phyloP scores from a whole-genome alignment of 2,888 invertebrate species.

The Sphaerophoria rueppellii region DNA sequence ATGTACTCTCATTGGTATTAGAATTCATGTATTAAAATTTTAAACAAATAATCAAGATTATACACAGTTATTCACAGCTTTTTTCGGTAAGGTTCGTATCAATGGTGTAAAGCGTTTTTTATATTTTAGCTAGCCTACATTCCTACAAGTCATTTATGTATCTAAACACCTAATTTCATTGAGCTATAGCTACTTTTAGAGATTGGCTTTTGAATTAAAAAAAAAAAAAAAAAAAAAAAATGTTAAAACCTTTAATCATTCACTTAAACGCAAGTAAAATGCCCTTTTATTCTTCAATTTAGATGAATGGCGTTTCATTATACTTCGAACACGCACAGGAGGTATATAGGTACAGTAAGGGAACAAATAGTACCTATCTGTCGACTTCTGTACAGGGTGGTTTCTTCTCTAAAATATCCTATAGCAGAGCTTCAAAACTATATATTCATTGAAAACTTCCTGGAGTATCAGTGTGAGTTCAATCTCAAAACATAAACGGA shows the following conservation, averaged over 20 bases:
- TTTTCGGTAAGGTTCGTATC: too few relatives aligned
- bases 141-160: too few relatives aligned
- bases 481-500: background rate
- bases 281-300: background rate
- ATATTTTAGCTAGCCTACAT: too few relatives aligned
- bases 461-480: background rate
- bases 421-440: background rate
- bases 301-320: background rate
- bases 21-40: too few relatives aligned
- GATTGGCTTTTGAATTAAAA: too few relatives aligned
- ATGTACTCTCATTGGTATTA: too few relatives aligned
- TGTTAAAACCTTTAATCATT: slow-evolving; percentile 23
- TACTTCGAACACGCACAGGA: slow-evolving; percentile 1
- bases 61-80: too few relatives aligned
- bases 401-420: background rate
- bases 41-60: too few relatives aligned
- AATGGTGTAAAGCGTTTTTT: too few relatives aligned
- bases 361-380: background rate
- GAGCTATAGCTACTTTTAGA: too few relatives aligned
- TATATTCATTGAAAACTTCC: background rate
- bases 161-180: too few relatives aligned
- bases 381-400: slow-evolving; percentile 1
- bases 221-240: background rate
- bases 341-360: background rate
- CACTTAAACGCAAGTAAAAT: slow-evolving; percentile 4